Evolutionary conservation across 2,113 vertebrate genomes (phyloP).

Genomic region (Ammodramus savannarum): DNA sequence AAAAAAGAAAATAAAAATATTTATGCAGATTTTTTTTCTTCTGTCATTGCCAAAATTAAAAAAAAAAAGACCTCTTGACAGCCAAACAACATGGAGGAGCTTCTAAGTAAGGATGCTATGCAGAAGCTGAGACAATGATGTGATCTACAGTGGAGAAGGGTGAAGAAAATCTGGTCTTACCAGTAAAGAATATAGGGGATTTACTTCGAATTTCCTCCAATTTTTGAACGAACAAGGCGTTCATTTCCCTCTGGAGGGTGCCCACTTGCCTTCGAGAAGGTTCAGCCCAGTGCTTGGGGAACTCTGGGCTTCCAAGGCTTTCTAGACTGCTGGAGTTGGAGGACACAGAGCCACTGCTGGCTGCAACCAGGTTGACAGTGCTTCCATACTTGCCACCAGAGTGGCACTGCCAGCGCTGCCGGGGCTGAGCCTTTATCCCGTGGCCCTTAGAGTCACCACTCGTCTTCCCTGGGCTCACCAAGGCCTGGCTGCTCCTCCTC

Average conservation of each 20-base stretch:
- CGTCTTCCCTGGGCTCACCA: conserved; percentile 56
- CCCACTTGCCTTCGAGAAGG: conserved; percentile 81
- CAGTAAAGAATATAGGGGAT: conserved; percentile 90
- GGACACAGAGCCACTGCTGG: conserved; percentile 70
- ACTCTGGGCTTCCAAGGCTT: conserved; percentile 78
- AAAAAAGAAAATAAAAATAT: not conserved
- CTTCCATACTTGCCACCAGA: conserved; percentile 74
- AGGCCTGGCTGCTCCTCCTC: conserved; percentile 41
- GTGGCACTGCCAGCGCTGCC: conserved; percentile 68
- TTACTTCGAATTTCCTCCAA: conserved; percentile 95
- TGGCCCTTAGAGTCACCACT: conserved; percentile 62
- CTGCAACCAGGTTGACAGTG: conserved; percentile 56
- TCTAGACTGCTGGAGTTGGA: conserved; percentile 84
- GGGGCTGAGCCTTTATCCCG: conserved; percentile 66
- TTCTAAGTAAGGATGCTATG: conserved; percentile 23
- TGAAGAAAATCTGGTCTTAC: conserved; percentile 81
- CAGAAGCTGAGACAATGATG: not conserved
- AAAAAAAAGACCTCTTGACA: not conserved
- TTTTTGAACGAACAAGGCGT: conserved; percentile 91
- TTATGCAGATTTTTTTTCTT: not conserved
- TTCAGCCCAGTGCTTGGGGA: conserved; percentile 74
- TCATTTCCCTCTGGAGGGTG: conserved; percentile 95
- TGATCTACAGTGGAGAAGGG: conserved; percentile 22
- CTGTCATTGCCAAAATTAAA: not conserved
- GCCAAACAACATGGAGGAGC: conserved; percentile 18